phyloP scores from a whole-genome alignment of 1,140 invertebrate species.

The Drosophila lini region DNA sequence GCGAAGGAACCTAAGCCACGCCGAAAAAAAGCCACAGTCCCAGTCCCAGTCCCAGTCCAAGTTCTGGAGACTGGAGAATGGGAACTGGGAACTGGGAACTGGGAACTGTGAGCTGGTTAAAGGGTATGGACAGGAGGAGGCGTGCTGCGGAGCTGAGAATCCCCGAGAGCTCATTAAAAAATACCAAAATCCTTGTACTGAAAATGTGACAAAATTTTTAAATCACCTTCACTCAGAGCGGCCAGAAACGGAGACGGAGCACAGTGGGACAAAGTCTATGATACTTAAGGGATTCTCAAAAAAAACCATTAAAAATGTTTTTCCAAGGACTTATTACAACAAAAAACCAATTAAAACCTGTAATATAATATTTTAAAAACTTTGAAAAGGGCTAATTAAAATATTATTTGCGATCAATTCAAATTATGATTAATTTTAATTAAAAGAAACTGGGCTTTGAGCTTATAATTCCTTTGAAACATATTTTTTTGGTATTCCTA shows the following conservation, averaged over 20 bases:
- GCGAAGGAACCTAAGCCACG: slow-evolving; percentile 20
- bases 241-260: slow-evolving; percentile 15
- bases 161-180: slow-evolving; percentile 84
- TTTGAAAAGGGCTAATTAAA: not conserved
- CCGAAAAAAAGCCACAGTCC: slow-evolving; percentile 18
- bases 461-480: not conserved
- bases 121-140: slow-evolving; percentile 4
- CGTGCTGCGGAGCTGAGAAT: slow-evolving; percentile 59
- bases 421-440: not conserved
- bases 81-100: not conserved
- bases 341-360: not conserved
- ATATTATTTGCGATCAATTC: not conserved
- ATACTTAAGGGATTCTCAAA: too few relatives aligned
- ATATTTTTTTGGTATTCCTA: not conserved
- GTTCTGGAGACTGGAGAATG: slow-evolving; percentile 2
- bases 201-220: slow-evolving; percentile 85
- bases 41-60: slow-evolving; percentile 13
- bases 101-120: slow-evolving; percentile 4
- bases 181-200: slow-evolving; percentile 84
- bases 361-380: not conserved
- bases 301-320: not conserved
- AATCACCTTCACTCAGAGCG: slow-evolving; percentile 81
- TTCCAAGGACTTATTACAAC: not conserved
- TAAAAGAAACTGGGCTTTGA: not conserved
- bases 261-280: slow-evolving; percentile 14